Base-by-base conservation (phyloP, 2,888 invertebrate genomes). In the Leucophenga montana region DNA sequence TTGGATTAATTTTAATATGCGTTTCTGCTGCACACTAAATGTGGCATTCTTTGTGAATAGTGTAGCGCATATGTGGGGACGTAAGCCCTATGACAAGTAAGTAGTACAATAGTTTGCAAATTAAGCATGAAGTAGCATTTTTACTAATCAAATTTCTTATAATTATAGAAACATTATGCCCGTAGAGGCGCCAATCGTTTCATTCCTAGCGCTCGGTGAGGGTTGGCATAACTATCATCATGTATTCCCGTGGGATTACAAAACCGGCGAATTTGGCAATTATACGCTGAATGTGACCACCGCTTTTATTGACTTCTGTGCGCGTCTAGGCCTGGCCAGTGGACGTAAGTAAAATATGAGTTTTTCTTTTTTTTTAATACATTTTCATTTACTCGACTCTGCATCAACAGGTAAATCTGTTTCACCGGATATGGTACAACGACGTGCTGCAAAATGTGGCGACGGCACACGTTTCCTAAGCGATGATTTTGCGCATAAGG, bases 21-120 rank as follows among this genome's bases (percentile, higher is more conserved):
- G 98, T 64, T 98, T 97, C 89, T 93, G 93, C 67, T 90, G 93
- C 75, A 95, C 95, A 0, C 91, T 98, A 9, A 96, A 98, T 89
- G 94, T 95, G 77, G 98, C 98, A 0, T 98, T 95, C 91, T 92
- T 94, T 81, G 97, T 98, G n/a, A 98, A 98, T 88, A 97, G 96
- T 86, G 94, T 95, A 13, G 97, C 98, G 0, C 98, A 98, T 87
- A 92, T 96, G 91, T 97, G 94, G 92, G 97, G 97, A n/a, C 93
- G 93, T 79, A 93, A 93, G 85, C 97, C 98, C 0, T 98, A 97
- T 85, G 97, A 98, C 89, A 93, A 91, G 94, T 94, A 85, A 88
- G 90, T 88, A 22, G 16, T 44, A 1, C 6, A 4, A 33, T 31
- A 56, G n/a, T n/a, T n/a, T n/a, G n/a, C n/a, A n/a, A n/a, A n/a